Evolutionary conservation across 1,140 invertebrate genomes (phyloP), one percentile per base, ranked within the genome.

Genomic region (Rhagoletis zephyria): DNA sequence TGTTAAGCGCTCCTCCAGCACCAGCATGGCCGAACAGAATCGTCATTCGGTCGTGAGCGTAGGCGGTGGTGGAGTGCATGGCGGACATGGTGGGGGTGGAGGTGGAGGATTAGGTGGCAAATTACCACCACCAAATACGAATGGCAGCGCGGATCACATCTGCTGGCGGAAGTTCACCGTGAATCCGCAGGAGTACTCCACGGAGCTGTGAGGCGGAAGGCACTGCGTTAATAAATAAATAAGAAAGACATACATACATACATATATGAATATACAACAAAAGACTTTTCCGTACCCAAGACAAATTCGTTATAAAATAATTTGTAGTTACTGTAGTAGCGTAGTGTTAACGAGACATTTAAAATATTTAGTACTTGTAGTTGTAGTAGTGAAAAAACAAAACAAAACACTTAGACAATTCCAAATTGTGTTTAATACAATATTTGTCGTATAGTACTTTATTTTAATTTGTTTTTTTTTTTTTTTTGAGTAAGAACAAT

Each of bases 101-200:
- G 48, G 30, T 4, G 48, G 5, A 10, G 10, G 51, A 5, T 56
- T 56, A 56, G 51, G 67, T 42, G 56, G n/a, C 59, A 92, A 92
- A 61, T 65, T 91, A 85, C 90, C 92, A 85, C 90, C 91, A 30
- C 89, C 88, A n/a, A 89, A 88, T 5, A 85, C 87, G 7, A 89
- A 90, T 6, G 88, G 89, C 19, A 89, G 90, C 14, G 89, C 89
- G 3, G 92, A 93, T 88, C 92, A 93, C 88, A 93, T 93, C 77
- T 93, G 92, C 67, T 93, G 92, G 92, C 90, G 92, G 19, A 93
- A 93, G 88, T 93, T 93, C 85, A 92, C 92, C 51, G 90, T 92
- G 59, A 93, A 93, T 88, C 89, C 92, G 81, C 90, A 93, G 87
- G 92, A 93, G 87, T 93, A 92, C 88, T 93, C 92, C 85, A 93